Evolutionary conservation across 2,113 vertebrate genomes (phyloP), one percentile per base, ranked within the genome.

Genomic region (Megalops atlanticus): DNA sequence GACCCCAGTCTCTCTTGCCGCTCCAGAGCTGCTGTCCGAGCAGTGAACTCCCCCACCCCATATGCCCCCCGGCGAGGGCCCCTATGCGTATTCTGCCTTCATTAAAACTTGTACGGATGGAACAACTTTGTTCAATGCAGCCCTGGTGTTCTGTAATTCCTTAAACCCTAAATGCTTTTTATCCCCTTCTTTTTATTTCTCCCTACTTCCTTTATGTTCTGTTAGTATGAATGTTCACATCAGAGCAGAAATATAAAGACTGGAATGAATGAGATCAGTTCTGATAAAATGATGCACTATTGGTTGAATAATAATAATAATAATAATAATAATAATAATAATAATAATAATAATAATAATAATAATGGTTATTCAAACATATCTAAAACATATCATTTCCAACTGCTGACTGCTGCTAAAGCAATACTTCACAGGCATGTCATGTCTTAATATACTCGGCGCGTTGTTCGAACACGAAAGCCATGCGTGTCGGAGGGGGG

Each of bases 371-470:
- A 64, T 64, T 54, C 49, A 54, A 54, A 21, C 3, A 54, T 21
- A 54, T 21, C 49, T 54, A 21, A 2, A 54, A 14, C 3, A 24
- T 54, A n/a, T 64, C n/a, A 27, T 31, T 27, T 64, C 49, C 49
- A 11, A n/a, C 58, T 24, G 31, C n/a, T 64, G 89, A 90, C 84
- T 81, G 87, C 88, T 91, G 89, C 91, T 89, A 89, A 93, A 92
- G 45, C 91, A 92, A 93, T 91, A 92, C 90, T 90, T 91, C 85
- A 90, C 91, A 88, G 88, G 85, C 87, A 88, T 91, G 89, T 93
- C 91, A 94, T 92, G 92, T 93, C 93, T 95, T 94, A 95, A 94
- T 95, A 92, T 91, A 94, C 90, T 93, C 89, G 86, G 85, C 85
- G 82, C 89, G 90, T 91, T 93, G 92, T 92, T 93, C 88, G 90